Conservation (phyloP, 2,888 invertebrate genomes). For the Loripinus fragilis region DNA sequence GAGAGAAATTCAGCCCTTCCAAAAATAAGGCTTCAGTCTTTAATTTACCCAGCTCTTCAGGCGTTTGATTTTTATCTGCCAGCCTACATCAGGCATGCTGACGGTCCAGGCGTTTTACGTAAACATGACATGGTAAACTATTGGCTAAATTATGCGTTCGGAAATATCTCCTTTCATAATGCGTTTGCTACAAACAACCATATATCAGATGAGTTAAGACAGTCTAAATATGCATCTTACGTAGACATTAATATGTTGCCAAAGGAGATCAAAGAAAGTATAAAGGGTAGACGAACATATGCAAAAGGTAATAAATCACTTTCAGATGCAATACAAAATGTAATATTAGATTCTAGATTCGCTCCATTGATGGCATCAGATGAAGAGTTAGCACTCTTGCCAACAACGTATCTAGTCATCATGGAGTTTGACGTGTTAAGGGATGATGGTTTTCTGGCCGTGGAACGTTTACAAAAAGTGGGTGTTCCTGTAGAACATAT, state of each 20-base stretch:
- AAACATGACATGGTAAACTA: conserved; percentile 52
- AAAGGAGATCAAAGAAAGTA: conserved; percentile 29
- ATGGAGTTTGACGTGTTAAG: conserved; percentile 61
- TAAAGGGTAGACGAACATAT: not conserved
- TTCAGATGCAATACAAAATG: conserved; percentile 29
- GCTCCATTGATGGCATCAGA: conserved; percentile 59
- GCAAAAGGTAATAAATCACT: conserved; percentile 12
- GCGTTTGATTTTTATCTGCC: conserved; percentile 78
- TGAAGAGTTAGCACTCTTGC: conserved; percentile 50
- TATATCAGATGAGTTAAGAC: conserved; percentile 34
- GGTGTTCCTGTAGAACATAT: conserved; percentile 47
- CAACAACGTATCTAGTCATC: conserved; percentile 57
- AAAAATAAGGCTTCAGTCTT: conserved; percentile 48
- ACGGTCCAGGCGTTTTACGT: conserved; percentile 47
- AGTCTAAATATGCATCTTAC: conserved; percentile 29
- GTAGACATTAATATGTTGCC: conserved; percentile 53
- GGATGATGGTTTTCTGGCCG: conserved; percentile 63
- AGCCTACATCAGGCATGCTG: conserved; percentile 56
- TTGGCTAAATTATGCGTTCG: conserved; percentile 61
- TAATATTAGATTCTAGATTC: conserved; percentile 52
- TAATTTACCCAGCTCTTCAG: conserved; percentile 63
- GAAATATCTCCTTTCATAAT: conserved; percentile 24
- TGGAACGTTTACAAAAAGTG: conserved; percentile 45
- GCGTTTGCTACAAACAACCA: conserved; percentile 38
- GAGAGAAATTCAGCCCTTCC: conserved; percentile 46